Percentiles rank a stretch among this genome's conserved stretches.
phyloP scores from a whole-genome alignment of 2,888 invertebrate genomes.

The Pyrrhosoma nymphula region DNA sequence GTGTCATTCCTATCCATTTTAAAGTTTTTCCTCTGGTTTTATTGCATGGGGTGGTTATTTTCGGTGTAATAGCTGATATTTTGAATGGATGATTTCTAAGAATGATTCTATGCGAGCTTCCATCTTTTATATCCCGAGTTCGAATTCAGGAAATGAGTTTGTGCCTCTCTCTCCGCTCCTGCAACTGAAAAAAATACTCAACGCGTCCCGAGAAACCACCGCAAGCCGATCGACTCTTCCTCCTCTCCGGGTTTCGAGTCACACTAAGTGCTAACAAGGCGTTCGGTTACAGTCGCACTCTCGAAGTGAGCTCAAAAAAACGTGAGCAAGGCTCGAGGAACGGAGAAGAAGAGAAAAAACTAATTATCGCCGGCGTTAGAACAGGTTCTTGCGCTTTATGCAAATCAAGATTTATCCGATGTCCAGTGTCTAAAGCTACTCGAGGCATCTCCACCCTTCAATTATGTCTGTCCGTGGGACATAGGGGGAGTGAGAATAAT shows the following conservation, averaged over 20 bases:
- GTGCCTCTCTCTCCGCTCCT: background rate
- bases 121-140: background rate
- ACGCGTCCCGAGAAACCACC: background rate
- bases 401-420: slow-evolving; percentile 64
- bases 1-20: no score
- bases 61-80: no score
- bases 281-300: slow-evolving; percentile 50
- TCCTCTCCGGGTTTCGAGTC: slow-evolving; percentile 15
- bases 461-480: slow-evolving; percentile 57
- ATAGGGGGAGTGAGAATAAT: slow-evolving; percentile 22
- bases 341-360: slow-evolving; percentile 45
- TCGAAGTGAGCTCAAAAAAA: background rate
- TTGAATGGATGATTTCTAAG: background rate
- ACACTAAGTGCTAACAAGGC: slow-evolving; percentile 52
- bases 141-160: slow-evolving; percentile 26
- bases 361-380: slow-evolving; percentile 58
- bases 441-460: slow-evolving; percentile 46
- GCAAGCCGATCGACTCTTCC: background rate
- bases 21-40: no score
- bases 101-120: background rate
- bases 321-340: slow-evolving; percentile 27
- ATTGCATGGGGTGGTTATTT: no score
- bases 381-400: slow-evolving; percentile 58
- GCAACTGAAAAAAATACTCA: background rate
- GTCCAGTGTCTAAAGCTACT: slow-evolving; percentile 54